Evolutionary conservation across 2,888 invertebrate genomes (phyloP).

Genomic region (Ophonus ardosiacus): DNA sequence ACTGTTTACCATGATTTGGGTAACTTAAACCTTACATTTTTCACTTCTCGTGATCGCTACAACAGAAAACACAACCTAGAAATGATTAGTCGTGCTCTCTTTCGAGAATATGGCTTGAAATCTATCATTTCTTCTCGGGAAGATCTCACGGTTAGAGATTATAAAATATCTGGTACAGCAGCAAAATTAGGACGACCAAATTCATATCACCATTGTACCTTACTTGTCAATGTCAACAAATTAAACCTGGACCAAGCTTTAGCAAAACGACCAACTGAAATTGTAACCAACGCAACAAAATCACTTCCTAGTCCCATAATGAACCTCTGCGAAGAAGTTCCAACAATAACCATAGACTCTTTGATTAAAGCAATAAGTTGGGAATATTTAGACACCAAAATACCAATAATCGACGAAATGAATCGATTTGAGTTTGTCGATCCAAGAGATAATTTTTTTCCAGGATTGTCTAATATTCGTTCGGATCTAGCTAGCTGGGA

Average conservation of each 20-base stretch:
- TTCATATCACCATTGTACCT: constrained; percentile 98
- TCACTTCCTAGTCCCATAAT: constrained; percentile 86
- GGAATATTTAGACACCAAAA: constrained; percentile 88
- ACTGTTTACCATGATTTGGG: constrained; percentile 97
- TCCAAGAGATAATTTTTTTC: constrained; percentile 93
- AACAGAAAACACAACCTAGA: constrained; percentile 92
- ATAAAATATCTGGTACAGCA: constrained; percentile 97
- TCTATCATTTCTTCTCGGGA: constrained; percentile 88
- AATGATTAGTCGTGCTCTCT: constrained; percentile 89
- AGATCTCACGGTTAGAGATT: constrained; percentile 89
- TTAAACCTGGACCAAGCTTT: constrained; percentile 84
- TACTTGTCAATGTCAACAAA: constrained; percentile 92
- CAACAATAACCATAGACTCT: constrained; percentile 83
- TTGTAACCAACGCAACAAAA: constrained; percentile 90
- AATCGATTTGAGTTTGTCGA: constrained; percentile 91
- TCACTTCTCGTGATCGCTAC: constrained; percentile 90
- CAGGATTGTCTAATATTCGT: constrained; percentile 85
- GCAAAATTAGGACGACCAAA: constrained; percentile 92
- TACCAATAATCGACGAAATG: constrained; percentile 83
- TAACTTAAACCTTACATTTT: constrained; percentile 95
- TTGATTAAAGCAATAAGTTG: constrained; percentile 89
- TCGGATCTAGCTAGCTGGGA: constrained; percentile 88
- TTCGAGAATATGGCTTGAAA: constrained; percentile 88
- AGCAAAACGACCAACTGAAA: constrained; percentile 87
- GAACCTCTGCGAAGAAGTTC: constrained; percentile 88